Conservation (phyloP, 2,113 vertebrate genomes). For the Todiramphus chloris region DNA sequence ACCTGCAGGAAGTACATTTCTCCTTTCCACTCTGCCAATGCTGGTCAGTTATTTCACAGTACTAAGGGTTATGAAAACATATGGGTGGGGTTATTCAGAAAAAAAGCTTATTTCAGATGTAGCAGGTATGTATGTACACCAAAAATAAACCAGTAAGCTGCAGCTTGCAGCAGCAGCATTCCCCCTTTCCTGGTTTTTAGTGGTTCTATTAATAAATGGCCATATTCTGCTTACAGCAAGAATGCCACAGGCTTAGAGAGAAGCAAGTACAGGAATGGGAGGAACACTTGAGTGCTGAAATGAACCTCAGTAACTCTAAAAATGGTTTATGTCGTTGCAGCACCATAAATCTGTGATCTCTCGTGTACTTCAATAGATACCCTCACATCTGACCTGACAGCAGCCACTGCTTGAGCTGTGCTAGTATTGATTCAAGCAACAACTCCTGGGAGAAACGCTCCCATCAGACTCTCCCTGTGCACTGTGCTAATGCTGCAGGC, state of each 20-base stretch:
- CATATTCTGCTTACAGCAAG: neutral
- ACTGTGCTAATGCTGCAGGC: neutral
- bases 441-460: accelerated
- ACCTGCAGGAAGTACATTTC: neutral
- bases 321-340: neutral
- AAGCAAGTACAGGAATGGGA: neutral
- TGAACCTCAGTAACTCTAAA: too few relatives aligned
- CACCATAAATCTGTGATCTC: neutral
- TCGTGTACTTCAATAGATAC: neutral
- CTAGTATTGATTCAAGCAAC: neutral
- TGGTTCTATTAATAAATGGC: neutral
- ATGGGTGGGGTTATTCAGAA: neutral
- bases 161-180: neutral
- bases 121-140: neutral
- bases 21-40: neutral
- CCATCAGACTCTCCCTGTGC: neutral
- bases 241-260: neutral
- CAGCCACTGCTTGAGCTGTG: neutral
- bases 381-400: neutral
- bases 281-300: neutral
- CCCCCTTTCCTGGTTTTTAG: neutral
- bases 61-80: neutral
- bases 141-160: neutral
- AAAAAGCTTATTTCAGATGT: neutral
- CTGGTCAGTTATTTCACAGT: neutral